Percentiles rank a stretch among this genome's conserved stretches.
These are phyloP conservation scores for Thermophis baileyi DNA, from an alignment of 2,113 vertebrate species.

Conservation along the genomic window DNA sequence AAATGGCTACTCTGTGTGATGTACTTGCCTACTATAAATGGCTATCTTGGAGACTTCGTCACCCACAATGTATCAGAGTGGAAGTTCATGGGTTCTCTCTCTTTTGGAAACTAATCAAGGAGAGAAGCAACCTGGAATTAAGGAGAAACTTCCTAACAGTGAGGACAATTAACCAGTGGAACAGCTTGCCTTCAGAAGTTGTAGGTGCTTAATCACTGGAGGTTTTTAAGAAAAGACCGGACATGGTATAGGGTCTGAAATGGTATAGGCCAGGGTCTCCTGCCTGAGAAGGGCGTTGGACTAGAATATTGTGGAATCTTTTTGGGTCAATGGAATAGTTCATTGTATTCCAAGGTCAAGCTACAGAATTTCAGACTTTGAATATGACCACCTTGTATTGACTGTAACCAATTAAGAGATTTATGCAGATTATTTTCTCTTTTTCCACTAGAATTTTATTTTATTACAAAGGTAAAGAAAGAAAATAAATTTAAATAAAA, in stretches of 20 bases:
- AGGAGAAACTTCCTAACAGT: background rate
- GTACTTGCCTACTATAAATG: background rate
- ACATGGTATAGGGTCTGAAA: background rate
- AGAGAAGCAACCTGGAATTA: background rate
- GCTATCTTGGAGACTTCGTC: background rate
- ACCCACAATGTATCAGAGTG: background rate
- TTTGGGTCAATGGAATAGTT: background rate
- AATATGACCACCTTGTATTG: background rate
- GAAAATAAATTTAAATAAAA: background rate
- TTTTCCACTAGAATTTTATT: background rate
- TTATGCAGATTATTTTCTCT: background rate
- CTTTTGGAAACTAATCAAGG: background rate
- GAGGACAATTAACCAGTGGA: background rate
- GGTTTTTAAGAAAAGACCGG: background rate
- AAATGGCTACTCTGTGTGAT: background rate
- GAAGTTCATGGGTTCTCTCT: background rate
- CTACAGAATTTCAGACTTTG: background rate
- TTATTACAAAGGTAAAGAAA: background rate
- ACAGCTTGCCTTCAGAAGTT: background rate
- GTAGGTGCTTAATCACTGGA: background rate
- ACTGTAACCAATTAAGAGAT: background rate
- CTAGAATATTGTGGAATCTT: background rate
- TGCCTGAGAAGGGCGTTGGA: background rate
- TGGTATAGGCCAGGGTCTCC: background rate
- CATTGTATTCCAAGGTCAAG: background rate